Conservation (phyloP, 2,888 invertebrate species). For the Drosophila affinis region DNA sequence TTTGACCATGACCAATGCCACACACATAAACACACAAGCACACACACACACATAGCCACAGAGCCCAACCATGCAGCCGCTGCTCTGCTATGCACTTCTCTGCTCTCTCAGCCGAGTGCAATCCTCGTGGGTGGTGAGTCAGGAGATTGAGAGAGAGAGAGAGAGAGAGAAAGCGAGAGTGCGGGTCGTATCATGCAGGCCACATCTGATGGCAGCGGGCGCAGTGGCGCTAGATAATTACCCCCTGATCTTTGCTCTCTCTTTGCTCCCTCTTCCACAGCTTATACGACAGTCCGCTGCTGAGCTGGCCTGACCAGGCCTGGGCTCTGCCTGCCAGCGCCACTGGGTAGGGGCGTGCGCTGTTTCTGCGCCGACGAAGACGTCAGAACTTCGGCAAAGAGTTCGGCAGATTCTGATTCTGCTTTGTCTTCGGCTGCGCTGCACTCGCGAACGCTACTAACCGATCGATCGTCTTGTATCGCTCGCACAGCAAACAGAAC, state of each 20-base stretch:
- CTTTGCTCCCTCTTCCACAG: background rate
- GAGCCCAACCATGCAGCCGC: background rate
- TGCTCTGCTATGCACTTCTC: background rate
- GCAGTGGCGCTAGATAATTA: slow-evolving; percentile 21
- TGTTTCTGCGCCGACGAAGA: background rate
- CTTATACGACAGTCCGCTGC: background rate
- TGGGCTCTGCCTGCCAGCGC: background rate
- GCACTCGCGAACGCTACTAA: slow-evolving; percentile 13
- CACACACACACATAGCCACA: background rate
- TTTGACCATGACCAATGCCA: background rate
- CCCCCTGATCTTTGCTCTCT: slow-evolving; percentile 1
- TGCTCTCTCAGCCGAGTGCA: slow-evolving; percentile 1
- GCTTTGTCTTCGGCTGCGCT: slow-evolving; percentile 18
- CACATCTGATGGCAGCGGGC: slow-evolving; percentile 23
- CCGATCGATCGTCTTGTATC: slow-evolving; percentile 31
- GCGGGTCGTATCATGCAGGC: slow-evolving; percentile 20
- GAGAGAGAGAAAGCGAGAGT: background rate
- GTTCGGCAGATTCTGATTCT: slow-evolving; percentile 21
- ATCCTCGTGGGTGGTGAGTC: slow-evolving; percentile 8
- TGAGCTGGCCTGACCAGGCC: no score
- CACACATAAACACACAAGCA: background rate
- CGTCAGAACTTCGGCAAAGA: slow-evolving; percentile 18
- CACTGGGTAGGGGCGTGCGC: background rate
- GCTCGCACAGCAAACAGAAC: slow-evolving; percentile 1
- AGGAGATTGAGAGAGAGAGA: background rate